Conservation (phyloP, 1,140 invertebrate species). For the Macrocentrus cingulum region DNA sequence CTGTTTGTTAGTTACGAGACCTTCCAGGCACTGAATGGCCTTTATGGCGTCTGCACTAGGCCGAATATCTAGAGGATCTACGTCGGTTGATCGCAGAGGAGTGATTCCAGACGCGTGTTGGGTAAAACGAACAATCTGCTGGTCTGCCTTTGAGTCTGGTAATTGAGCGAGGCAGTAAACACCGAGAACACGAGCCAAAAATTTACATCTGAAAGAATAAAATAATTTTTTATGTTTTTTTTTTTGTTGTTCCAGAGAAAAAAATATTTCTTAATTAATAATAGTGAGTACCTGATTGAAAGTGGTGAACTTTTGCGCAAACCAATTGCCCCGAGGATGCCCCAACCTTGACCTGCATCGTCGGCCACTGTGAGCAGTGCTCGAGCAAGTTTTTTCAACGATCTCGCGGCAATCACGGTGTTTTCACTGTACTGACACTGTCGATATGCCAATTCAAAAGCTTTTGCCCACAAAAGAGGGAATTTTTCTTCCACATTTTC, state of each 20-base stretch:
- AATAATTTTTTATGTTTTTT: slow-evolving; percentile 1
- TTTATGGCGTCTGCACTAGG: slow-evolving; percentile 56
- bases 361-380: slow-evolving; percentile 61
- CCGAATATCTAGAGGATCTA: slow-evolving; percentile 48
- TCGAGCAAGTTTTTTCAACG: slow-evolving; percentile 57
- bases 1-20: slow-evolving; percentile 53
- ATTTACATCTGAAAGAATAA: slow-evolving; percentile 49
- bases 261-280: slow-evolving; percentile 6
- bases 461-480: slow-evolving; percentile 63
- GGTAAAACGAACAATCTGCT: slow-evolving; percentile 40
- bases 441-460: slow-evolving; percentile 59
- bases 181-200: slow-evolving; percentile 50
- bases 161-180: slow-evolving; percentile 58
- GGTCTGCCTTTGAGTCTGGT: slow-evolving; percentile 53
- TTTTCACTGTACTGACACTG: slow-evolving; percentile 59
- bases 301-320: slow-evolving; percentile 64
- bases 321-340: slow-evolving; percentile 67
- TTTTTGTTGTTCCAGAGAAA: slow-evolving; percentile 4
- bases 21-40: slow-evolving; percentile 53
- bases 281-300: slow-evolving; percentile 57
- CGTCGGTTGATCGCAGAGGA: slow-evolving; percentile 35
- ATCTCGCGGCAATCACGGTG: slow-evolving; percentile 52
- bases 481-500: slow-evolving; percentile 64
- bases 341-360: slow-evolving; percentile 61
- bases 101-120: slow-evolving; percentile 46